A percentile compares a stretch with the other conserved stretches of the same genome.
These are phyloP conservation scores for Carettochelys insculpta DNA, from an alignment of 2,113 vertebrate genomes.

Conservation along the genomic window DNA sequence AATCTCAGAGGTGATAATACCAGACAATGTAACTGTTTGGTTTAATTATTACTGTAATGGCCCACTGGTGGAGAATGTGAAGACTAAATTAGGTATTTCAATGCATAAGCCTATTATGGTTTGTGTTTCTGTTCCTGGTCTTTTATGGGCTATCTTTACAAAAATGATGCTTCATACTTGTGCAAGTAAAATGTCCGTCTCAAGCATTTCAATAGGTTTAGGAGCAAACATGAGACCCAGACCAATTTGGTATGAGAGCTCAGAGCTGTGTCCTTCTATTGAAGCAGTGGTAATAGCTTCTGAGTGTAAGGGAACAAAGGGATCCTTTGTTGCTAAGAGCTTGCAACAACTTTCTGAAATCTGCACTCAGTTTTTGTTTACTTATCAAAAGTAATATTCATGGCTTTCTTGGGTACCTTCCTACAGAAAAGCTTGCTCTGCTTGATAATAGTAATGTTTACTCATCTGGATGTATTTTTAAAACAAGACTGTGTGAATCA, in stretches of 20 bases:
- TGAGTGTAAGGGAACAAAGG: not conserved
- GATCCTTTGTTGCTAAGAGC: not conserved
- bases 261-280: not conserved
- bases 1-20: not conserved
- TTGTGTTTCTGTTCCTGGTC: not conserved
- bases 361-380: not conserved
- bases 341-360: not conserved
- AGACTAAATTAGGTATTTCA: not conserved
- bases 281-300: not conserved
- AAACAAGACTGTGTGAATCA: no score
- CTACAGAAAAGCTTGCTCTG: not conserved
- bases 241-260: not conserved
- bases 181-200: not conserved
- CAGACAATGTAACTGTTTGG: not conserved
- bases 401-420: not conserved
- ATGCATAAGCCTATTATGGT: not conserved
- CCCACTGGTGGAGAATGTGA: not conserved
- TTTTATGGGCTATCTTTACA: not conserved
- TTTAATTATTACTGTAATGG: not conserved
- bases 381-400: not conserved
- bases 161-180: not conserved
- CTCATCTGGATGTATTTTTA: not conserved
- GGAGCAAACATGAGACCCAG: not conserved
- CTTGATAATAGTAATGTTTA: not conserved
- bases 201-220: not conserved